Conservation (phyloP, 2,113 vertebrate species). For the Osmerus mordax region DNA sequence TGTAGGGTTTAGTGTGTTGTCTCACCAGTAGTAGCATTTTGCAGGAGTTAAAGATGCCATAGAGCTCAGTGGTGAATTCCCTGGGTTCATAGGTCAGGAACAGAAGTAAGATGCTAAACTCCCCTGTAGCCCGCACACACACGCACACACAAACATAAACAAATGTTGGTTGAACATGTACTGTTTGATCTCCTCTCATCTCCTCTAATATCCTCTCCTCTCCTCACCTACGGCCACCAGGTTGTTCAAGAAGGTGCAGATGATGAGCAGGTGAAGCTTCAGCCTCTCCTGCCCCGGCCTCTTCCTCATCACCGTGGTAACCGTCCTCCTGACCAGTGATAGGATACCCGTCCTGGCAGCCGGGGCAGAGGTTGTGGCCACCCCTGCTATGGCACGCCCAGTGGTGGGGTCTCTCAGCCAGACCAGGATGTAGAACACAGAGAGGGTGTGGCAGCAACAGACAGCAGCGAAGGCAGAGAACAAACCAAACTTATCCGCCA, state of each 20-base stretch:
- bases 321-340: conserved; percentile 39
- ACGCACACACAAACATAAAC: conserved; percentile 25
- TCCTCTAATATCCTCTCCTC: conserved; percentile 24
- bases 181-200: conserved; percentile 22
- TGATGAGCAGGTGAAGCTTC: conserved; percentile 54
- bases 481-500: conserved; percentile 45
- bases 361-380: conserved; percentile 2
- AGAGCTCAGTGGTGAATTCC: conserved; percentile 52
- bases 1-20: neutral
- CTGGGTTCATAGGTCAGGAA: conserved; percentile 57
- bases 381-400: neutral
- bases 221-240: conserved; percentile 55
- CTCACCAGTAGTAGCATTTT: conserved; percentile 58
- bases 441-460: conserved; percentile 42
- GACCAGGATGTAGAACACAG: conserved; percentile 45
- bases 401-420: conserved; percentile 44
- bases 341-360: conserved; percentile 12
- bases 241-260: conserved; percentile 57
- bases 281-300: conserved; percentile 44
- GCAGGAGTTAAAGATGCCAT: conserved; percentile 50
- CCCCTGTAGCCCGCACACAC: conserved; percentile 37
- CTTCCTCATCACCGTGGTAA: conserved; percentile 43
- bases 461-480: conserved; percentile 32
- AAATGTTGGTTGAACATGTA: neutral
- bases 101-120: conserved; percentile 47